Conservation (phyloP, 1,140 invertebrate genomes). For the Sinella curviseta region DNA sequence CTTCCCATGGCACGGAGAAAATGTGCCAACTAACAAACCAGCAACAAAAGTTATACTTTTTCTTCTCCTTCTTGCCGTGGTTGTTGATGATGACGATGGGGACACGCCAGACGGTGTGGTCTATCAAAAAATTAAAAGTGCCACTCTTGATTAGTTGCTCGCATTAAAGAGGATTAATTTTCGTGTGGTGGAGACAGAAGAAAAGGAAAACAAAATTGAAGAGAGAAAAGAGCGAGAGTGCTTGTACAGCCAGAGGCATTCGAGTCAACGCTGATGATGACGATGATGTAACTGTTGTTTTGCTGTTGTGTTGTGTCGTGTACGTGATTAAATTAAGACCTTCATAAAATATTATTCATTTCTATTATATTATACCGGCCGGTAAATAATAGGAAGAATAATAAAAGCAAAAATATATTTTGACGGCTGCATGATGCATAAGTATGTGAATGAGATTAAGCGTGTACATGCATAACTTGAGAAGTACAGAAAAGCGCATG, state of each 20-base stretch:
- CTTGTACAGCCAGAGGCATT: neutral
- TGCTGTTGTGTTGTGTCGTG: too few relatives aligned
- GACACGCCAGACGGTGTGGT: slow-evolving; percentile 3
- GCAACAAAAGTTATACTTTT: too few relatives aligned
- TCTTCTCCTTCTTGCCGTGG: too few relatives aligned
- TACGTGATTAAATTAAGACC: neutral
- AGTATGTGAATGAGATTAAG: neutral
- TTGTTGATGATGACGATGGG: too few relatives aligned
- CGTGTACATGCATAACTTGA: neutral
- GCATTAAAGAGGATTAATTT: neutral
- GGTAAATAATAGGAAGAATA: neutral
- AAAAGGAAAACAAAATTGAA: neutral
- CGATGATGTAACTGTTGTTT: too few relatives aligned
- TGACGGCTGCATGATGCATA: neutral
- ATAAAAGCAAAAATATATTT: neutral
- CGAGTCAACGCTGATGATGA: too few relatives aligned
- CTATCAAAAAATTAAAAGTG: neutral
- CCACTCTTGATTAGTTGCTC: neutral
- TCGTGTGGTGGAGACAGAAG: neutral
- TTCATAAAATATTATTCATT: too few relatives aligned
- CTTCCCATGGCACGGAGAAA: too few relatives aligned
- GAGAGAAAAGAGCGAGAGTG: too few relatives aligned
- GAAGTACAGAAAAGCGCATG: too few relatives aligned
- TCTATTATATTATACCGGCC: neutral
- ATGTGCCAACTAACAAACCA: too few relatives aligned